These are phyloP conservation scores for Cinara cedri DNA, from an alignment of 2,888 invertebrate species.

Conservation along the genomic window DNA sequence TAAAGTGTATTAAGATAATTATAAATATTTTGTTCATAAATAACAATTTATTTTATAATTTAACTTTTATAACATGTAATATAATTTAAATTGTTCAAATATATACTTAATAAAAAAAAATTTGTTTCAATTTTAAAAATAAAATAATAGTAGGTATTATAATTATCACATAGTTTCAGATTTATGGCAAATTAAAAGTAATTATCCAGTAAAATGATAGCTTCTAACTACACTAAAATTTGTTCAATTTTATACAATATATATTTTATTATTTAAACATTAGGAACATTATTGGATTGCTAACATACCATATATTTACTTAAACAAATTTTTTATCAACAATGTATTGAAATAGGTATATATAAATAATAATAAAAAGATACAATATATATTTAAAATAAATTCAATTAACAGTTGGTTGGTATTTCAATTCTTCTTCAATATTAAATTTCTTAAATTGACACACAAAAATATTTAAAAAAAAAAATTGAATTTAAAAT, in stretches of 20 bases:
- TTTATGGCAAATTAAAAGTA: slow-evolving; percentile 21
- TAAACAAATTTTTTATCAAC: neutral
- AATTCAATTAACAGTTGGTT: neutral
- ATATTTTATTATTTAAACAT: neutral
- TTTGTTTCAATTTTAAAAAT: neutral
- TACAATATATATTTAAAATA: slow-evolving; percentile 13
- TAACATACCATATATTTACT: slow-evolving; percentile 5
- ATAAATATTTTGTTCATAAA: slow-evolving; percentile 31
- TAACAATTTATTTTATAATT: slow-evolving; percentile 14
- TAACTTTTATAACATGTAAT: slow-evolving; percentile 13
- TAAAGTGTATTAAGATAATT: neutral
- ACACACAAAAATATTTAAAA: neutral
- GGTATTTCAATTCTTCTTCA: neutral
- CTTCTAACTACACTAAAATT: neutral
- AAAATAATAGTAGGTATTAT: slow-evolving; percentile 22
- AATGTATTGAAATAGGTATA: neutral
- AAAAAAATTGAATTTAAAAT: neutral
- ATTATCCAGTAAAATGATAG: slow-evolving; percentile 29
- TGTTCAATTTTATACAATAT: neutral
- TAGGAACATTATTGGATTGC: slow-evolving; percentile 40
- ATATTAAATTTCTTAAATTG: neutral
- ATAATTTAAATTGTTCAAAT: slow-evolving; percentile 10
- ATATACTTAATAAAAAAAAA: slow-evolving; percentile 5
- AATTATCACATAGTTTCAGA: slow-evolving; percentile 40
- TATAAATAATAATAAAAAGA: neutral